A percentile compares a stretch with the other conserved stretches of the same genome.
Evolutionary conservation across 1,140 invertebrate genomes (phyloP).

Genomic region (Colletes latitarsis): DNA sequence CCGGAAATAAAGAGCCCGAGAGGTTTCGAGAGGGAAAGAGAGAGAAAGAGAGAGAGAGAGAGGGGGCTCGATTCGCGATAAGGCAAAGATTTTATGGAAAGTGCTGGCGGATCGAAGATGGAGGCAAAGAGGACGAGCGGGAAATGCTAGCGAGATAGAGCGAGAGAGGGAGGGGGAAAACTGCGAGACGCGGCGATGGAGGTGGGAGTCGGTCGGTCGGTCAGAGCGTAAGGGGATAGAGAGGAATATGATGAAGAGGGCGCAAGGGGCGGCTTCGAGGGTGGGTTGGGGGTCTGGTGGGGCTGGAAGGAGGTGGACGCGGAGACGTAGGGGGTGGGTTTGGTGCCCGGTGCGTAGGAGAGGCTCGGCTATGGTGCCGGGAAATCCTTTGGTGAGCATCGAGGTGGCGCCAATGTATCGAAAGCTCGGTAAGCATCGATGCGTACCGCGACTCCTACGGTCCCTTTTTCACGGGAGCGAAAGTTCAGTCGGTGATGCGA

Average conservation of each 20-base stretch:
- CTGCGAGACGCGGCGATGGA: neutral
- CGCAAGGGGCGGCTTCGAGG: neutral
- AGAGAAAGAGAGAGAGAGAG: no score
- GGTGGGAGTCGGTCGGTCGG: neutral
- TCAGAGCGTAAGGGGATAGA: neutral
- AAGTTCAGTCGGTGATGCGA: constrained; percentile 73
- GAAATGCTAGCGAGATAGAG: constrained; percentile 2
- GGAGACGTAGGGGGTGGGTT: neutral
- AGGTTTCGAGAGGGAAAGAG: neutral
- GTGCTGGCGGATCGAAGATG: constrained; percentile 2
- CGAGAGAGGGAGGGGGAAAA: neutral
- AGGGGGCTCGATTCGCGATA: neutral
- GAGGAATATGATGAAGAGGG: neutral
- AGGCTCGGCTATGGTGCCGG: constrained; percentile 6
- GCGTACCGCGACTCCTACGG: constrained; percentile 25
- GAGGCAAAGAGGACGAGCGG: neutral
- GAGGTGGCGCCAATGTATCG: constrained; percentile 77
- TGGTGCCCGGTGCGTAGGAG: constrained; percentile 20
- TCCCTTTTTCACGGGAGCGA: constrained; percentile 9
- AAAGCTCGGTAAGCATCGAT: constrained; percentile 61
- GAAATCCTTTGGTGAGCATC: constrained; percentile 51
- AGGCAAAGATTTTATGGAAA: constrained; percentile 11
- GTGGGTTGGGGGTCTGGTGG: neutral
- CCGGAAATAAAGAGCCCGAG: neutral
- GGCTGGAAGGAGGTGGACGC: neutral